Evolutionary conservation across 2,888 invertebrate species (phyloP).

Genomic region (Ormyrus pomaceus): DNA sequence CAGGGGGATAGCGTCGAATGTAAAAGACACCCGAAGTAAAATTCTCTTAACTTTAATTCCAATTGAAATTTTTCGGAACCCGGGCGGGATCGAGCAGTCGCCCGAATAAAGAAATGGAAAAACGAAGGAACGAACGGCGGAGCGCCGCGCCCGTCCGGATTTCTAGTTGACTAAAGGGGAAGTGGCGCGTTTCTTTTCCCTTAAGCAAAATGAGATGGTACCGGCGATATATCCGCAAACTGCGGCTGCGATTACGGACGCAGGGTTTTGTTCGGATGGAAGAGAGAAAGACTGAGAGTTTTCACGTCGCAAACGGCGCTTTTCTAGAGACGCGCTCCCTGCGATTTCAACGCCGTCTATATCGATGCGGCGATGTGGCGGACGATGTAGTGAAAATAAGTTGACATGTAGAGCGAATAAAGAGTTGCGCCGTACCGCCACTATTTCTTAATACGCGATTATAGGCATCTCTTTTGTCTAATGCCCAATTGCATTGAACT

Average conservation of each 20-base stretch:
- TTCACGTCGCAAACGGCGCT: constrained; percentile 53
- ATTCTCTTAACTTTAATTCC: constrained; percentile 36
- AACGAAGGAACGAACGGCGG: constrained; percentile 4
- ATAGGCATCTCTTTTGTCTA: background rate
- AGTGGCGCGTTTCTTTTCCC: constrained; percentile 18
- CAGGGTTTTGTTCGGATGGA: constrained; percentile 51
- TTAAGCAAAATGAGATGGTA: constrained; percentile 57
- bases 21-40: background rate
- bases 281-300: constrained; percentile 47
- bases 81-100: background rate
- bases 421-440: constrained; percentile 7
- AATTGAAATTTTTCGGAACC: constrained; percentile 22
- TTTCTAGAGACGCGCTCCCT: constrained; percentile 50
- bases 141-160: background rate
- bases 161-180: constrained; percentile 2
- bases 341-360: constrained; percentile 46
- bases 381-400: constrained; percentile 36
- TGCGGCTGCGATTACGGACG: constrained; percentile 56
- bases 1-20: background rate
- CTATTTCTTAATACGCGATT: constrained; percentile 22
- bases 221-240: constrained; percentile 56
- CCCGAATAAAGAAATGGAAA: constrained; percentile 11
- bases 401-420: constrained; percentile 17
- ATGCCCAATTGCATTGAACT: too few species aligned
- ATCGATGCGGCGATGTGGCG: constrained; percentile 39